Percentiles rank a stretch among this genome's conserved stretches.
Evolutionary conservation across 1,140 invertebrate species (phyloP).

Genomic region (Temnothorax nylanderi): DNA sequence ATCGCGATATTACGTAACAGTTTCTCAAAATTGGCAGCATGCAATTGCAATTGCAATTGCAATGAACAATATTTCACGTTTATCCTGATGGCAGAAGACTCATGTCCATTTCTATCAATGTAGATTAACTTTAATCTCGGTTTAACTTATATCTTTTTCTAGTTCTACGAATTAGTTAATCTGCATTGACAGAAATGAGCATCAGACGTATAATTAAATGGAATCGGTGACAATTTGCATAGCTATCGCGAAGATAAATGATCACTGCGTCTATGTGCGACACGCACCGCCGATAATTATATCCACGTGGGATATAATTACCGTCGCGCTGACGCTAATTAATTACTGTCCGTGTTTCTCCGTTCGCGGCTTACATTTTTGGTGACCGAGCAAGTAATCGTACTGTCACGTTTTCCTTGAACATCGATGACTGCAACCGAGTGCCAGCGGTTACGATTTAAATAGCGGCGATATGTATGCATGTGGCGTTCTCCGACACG

Average conservation of each 20-base stretch:
- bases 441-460: conserved; percentile 12
- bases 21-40: background rate
- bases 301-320: conserved; percentile 43
- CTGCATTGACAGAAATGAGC: no score
- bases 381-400: background rate
- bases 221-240: background rate
- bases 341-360: conserved; percentile 11
- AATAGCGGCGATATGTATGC: conserved; percentile 12
- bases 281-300: conserved; percentile 14
- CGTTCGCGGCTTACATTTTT: conserved; percentile 1
- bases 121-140: no score
- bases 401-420: background rate
- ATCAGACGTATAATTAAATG: background rate
- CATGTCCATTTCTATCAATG: no score
- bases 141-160: no score
- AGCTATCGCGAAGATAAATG: conserved; percentile 10
- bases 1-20: background rate
- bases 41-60: no score
- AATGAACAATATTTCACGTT: background rate
- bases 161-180: no score
- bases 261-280: background rate
- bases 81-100: background rate
- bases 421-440: background rate
- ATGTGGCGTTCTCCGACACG: background rate
- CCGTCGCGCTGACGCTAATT: conserved; percentile 25